Base-by-base conservation (phyloP, 1,140 invertebrate species). In the Vanessa atalanta region DNA sequence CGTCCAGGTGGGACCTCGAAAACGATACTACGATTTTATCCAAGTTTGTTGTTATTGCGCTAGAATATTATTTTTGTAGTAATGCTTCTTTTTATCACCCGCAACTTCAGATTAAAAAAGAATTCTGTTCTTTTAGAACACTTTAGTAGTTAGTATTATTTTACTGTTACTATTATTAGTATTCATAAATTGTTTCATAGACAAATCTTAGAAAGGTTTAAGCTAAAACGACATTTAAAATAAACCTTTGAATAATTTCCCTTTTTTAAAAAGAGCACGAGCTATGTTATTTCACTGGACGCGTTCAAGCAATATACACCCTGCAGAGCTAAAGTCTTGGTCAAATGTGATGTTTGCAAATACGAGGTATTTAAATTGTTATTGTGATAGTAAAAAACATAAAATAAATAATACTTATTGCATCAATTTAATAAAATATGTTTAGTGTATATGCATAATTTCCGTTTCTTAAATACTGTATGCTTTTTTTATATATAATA, bases 1-100 rank as follows among this genome's bases (percentile, higher is more conserved):
- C 66, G 85, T 89, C 90, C 90, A 92, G 89, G 88, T 92, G 90
- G 79, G 77, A 84, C 66, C 31, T 37, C 26, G 26, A 61, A 61
- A 61, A 61, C 1, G 53, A 70, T 69, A 47, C 67, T 61, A 48
- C 55, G 47, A 63, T 63, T 70, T 26, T 70, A 63, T 61, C 57
- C 50, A 61, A 50, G 60, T 70, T 70, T 63, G 57, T 70, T 70
- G 57, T 70, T 70, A 63, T 20, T 60, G 47, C 26, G 15, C 26
- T 60, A 20, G 51, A 68, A 57, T 60, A 69, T 47, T 69, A 69
- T 69, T 60, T 60, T 61, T 31, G 26, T 61, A 15, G 31, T 26
- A 37, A 2, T 37, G 8, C 31, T 61, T 14, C n/a, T n/a, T 61
- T 37, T 61, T 61, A 37, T 60, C 15, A 37, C 5, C 43, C 13